These are phyloP conservation scores for Glandiceps talaboti DNA, from an alignment of 53 echinoderm and acorn worm genomes.

Conservation along the genomic window DNA sequence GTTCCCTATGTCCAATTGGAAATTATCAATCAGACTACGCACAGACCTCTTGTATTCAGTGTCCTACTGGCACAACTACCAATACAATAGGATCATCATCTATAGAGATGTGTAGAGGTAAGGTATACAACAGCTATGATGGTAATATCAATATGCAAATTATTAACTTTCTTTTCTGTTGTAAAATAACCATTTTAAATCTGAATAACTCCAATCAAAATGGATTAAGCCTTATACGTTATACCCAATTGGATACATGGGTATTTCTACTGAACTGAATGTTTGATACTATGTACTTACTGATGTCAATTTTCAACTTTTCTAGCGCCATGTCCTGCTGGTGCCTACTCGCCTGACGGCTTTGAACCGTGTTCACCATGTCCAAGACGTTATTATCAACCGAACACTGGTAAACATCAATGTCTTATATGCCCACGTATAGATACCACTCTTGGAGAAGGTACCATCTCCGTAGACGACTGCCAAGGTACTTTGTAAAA, in stretches of 20 bases:
- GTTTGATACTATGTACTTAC: too few relatives aligned
- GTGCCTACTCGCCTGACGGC: slow-evolving; percentile 33
- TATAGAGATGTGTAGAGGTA: slow-evolving; percentile 31
- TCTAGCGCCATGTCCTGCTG: slow-evolving; percentile 20
- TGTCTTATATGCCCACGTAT: slow-evolving; percentile 42
- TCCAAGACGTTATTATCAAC: slow-evolving; percentile 44
- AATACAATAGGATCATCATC: slow-evolving; percentile 14
- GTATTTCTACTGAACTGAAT: too few relatives aligned
- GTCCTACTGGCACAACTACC: slow-evolving; percentile 39
- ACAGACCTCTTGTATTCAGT: slow-evolving; percentile 33
- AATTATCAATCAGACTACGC: slow-evolving; percentile 43
- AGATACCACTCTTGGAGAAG: slow-evolving; percentile 23
- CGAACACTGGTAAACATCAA: slow-evolving; percentile 24
- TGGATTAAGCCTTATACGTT: too few relatives aligned
- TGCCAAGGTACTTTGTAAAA: slow-evolving; percentile 57
- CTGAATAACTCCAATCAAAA: too few relatives aligned
- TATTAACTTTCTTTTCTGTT: too few relatives aligned
- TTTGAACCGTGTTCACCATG: slow-evolving; percentile 43
- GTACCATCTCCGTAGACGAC: slow-evolving; percentile 18
- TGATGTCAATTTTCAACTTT: too few relatives aligned
- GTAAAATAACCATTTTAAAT: too few relatives aligned
- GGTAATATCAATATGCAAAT: too few relatives aligned
- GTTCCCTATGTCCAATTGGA: slow-evolving; percentile 31
- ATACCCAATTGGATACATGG: too few relatives aligned
- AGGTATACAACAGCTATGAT: too few relatives aligned